Evolutionary conservation across 1,140 invertebrate species (phyloP).

Genomic region (Pygmarrhopalites habei): DNA sequence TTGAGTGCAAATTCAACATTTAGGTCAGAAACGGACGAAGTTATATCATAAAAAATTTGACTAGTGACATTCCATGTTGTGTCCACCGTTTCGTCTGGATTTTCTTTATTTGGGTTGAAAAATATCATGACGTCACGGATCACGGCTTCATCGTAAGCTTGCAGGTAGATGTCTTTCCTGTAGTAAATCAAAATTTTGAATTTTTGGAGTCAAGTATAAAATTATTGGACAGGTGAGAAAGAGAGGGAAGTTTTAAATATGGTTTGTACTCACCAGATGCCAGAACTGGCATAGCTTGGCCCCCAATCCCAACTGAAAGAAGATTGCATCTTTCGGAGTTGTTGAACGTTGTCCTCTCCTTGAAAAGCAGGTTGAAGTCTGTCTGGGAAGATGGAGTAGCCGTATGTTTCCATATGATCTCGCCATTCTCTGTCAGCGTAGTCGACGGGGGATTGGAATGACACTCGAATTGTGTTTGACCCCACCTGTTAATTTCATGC

Average conservation of each 20-base stretch:
- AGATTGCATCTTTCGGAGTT: slow-evolving; percentile 92
- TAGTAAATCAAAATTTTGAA: too few relatives aligned
- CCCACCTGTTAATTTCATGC: slow-evolving; percentile 47
- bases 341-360: slow-evolving; percentile 91
- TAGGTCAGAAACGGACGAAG: too few relatives aligned
- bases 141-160: slow-evolving; percentile 47
- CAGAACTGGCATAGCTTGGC: slow-evolving; percentile 83
- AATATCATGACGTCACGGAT: slow-evolving; percentile 49
- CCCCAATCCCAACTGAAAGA: slow-evolving; percentile 99
- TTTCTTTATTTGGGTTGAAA: slow-evolving; percentile 18
- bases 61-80: slow-evolving; percentile 31
- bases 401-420: slow-evolving; percentile 39
- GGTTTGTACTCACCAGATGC: slow-evolving; percentile 73
- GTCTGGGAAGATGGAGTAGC: slow-evolving; percentile 65
- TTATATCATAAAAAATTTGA: slow-evolving; percentile 27
- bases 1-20: too few relatives aligned
- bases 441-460: slow-evolving; percentile 67
- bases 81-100: slow-evolving; percentile 11
- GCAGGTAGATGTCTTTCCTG: slow-evolving; percentile 50
- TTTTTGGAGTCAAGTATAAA: not conserved
- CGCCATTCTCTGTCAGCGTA: slow-evolving; percentile 57
- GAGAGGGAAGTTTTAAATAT: too few relatives aligned
- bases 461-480: slow-evolving; percentile 59
- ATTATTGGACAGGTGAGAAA: not conserved
- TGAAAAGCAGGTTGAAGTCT: slow-evolving; percentile 71